Conservation (phyloP, 2,888 invertebrate genomes). For the Monoplex corrugatus region DNA sequence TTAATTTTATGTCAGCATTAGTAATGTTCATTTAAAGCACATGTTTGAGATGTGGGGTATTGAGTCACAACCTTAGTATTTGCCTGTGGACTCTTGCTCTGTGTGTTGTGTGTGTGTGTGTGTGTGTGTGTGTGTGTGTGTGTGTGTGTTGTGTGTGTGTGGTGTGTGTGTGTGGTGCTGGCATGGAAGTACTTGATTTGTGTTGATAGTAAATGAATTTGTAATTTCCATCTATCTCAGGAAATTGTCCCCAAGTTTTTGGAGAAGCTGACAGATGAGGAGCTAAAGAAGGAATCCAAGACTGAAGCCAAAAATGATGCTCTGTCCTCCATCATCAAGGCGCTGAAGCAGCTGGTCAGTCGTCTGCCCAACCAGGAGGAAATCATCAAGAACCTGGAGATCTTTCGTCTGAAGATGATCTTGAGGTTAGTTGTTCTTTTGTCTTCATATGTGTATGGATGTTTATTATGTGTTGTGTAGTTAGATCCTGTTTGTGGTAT, state of each 20-base stretch:
- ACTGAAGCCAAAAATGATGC: slow-evolving; percentile 97
- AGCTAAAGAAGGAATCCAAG: slow-evolving; percentile 96
- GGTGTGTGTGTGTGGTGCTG: no score
- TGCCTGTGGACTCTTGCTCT: no score
- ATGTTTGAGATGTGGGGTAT: no score
- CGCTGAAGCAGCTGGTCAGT: slow-evolving; percentile 93
- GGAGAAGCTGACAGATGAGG: slow-evolving; percentile 96
- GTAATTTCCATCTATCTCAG: no score
- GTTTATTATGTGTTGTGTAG: background rate
- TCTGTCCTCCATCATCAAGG: slow-evolving; percentile 95
- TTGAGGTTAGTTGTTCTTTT: slow-evolving; percentile 82
- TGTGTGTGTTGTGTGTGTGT: no score
- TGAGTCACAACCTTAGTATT: no score
- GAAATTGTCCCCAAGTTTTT: slow-evolving; percentile 94
- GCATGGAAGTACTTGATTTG: no score
- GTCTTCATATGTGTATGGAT: background rate
- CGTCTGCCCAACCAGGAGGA: slow-evolving; percentile 89
- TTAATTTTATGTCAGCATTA: no score
- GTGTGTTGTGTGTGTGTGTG: no score
- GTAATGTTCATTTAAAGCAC: no score
- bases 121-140: no score
- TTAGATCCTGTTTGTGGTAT: background rate
- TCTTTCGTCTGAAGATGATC: slow-evolving; percentile 98
- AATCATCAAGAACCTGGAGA: slow-evolving; percentile 91
- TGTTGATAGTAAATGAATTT: no score